phyloP scores from a whole-genome alignment of 1,140 invertebrate genomes.

The Drosophila kohkoa region DNA sequence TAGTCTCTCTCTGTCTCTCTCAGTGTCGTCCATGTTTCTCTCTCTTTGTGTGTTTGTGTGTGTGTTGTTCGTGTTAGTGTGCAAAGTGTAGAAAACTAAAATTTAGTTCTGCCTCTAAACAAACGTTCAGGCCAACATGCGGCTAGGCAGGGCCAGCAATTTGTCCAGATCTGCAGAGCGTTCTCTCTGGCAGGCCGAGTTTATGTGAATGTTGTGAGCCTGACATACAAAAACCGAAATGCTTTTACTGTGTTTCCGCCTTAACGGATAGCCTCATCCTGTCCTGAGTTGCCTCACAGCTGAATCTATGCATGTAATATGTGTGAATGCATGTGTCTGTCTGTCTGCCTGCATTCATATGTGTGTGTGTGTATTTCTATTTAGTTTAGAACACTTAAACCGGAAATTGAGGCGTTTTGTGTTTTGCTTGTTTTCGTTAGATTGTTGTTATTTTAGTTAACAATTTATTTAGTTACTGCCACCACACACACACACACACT shows the following conservation, averaged over 20 bases:
- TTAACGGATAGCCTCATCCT: constrained; percentile 59
- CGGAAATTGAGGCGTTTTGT: constrained; percentile 84
- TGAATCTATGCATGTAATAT: constrained; percentile 12
- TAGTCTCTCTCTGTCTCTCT: constrained; percentile 43
- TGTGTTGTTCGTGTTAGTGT: constrained; percentile 26
- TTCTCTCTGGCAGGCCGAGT: constrained; percentile 48
- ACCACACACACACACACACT: constrained; percentile 40
- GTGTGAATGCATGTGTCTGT: constrained; percentile 33
- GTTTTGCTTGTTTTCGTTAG: constrained; percentile 81
- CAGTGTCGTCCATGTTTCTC: neutral
- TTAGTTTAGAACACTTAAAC: constrained; percentile 81
- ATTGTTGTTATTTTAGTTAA: constrained; percentile 83
- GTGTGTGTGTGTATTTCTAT: constrained; percentile 60
- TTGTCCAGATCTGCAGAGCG: constrained; percentile 61
- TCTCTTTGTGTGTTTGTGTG: constrained; percentile 24
- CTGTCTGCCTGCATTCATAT: constrained; percentile 2
- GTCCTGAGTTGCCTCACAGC: constrained; percentile 5
- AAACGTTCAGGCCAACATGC: constrained; percentile 53
- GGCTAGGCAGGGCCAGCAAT: constrained; percentile 64
- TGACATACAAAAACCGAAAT: constrained; percentile 73
- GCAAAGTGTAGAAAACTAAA: constrained; percentile 78
- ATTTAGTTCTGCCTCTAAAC: constrained; percentile 74
- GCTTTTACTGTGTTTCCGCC: constrained; percentile 80
- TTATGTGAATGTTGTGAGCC: constrained; percentile 60
- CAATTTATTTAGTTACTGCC: constrained; percentile 79